These are phyloP conservation scores for Euplagia quadripunctaria DNA, from an alignment of 2,888 invertebrate species.

Conservation along the genomic window DNA sequence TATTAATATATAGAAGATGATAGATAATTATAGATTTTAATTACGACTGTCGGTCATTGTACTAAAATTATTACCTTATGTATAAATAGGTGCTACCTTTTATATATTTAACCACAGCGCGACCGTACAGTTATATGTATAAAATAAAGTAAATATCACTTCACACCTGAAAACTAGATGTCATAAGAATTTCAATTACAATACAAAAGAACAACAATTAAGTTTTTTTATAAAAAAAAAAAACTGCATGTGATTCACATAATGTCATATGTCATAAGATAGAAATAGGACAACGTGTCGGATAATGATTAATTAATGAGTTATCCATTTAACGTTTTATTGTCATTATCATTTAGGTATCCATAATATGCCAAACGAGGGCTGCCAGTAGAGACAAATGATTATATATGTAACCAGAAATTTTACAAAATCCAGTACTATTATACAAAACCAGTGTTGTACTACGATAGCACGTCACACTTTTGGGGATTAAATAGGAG, in stretches of 20 bases:
- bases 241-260: background rate
- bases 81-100: background rate
- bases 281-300: too few species aligned
- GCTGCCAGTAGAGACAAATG: too few species aligned
- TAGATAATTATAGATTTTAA: background rate
- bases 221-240: background rate
- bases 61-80: background rate
- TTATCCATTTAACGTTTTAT: background rate
- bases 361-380: background rate
- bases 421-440: too few species aligned
- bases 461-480: too few species aligned
- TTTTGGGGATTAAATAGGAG: too few species aligned
- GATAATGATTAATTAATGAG: background rate
- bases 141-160: background rate
- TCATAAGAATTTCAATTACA: background rate
- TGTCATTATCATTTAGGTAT: background rate
- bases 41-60: background rate
- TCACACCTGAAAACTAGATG: background rate
- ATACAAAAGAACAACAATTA: background rate
- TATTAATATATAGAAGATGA: too few species aligned
- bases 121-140: background rate
- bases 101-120: background rate
- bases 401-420: too few species aligned
- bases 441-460: too few species aligned
- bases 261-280: too few species aligned